Base-by-base conservation (phyloP, 2,888 invertebrate genomes). In the Eristalis intricaria region DNA sequence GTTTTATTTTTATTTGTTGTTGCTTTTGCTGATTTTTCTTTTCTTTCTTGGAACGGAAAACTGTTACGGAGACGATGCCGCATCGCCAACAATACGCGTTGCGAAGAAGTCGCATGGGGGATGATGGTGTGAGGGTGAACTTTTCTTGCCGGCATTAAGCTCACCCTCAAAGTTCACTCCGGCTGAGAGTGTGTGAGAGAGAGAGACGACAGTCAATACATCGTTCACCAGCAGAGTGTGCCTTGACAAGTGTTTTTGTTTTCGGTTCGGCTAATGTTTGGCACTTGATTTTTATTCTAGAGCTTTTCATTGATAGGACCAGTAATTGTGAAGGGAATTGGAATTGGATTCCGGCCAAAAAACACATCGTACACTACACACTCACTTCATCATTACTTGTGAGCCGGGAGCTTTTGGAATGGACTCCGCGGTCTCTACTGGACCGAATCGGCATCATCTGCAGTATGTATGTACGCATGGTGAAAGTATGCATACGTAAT, bases 231-330 rank as follows among this genome's bases (percentile, higher is more conserved):
- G 56, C 26, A 13, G 13, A 69, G 11, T 60, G 32, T 64, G 38
- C 22, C 26, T 38, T 43, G 60, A 63, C 71, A 71, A 66, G 69
- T 22, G 43, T 50, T 50, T 66, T 66, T 66, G 40, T 35, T 76
- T 32, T 43, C 50, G 32, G 40, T 50, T 68, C 66, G 35, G 43
- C 43, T 65, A 79, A 61, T 74, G 65, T 77, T 64, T 70, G 38
- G 38, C 43, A 22, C 71, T 77, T 38, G 50, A 19, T 82, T 40
- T 23, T 15, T 50, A 32, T 50, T 29, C 15, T 58, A 11, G 64
- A 85, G 85, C 85, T 85, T 85, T 85, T 85, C 85, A 77, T 85
- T 85, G 82, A 85, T 85, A 58, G 40, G 82, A 81, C 63, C 73
- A 68, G 61, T 26, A 63, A 50, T 65, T 66, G 81, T 43, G 22